Base-by-base conservation (phyloP, 2,113 vertebrate genomes). In the Phainopepla nitens region DNA sequence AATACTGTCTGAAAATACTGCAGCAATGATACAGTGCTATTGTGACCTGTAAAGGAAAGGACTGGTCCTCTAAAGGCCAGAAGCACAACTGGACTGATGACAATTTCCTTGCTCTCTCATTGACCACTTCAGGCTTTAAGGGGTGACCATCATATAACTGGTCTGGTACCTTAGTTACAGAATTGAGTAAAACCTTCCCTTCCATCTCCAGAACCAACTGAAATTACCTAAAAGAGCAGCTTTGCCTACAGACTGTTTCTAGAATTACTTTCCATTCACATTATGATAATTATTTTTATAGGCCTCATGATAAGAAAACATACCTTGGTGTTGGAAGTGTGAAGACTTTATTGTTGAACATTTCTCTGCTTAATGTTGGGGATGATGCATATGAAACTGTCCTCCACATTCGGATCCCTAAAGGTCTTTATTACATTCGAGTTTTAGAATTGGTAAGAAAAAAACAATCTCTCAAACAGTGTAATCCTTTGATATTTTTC, bases 321-420 rank as follows among this genome's bases (percentile, higher is more conserved):
- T 99, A 99, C 49, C 98, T 99, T 31, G 97, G 98, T n/a, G 97
- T 99, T 94, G 99, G 99, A 84, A 98, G 98, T 19, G 97, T 96
- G 82, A 98, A 98, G 96, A 99, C 97, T 10, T 87, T 99, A 70
- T 92, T 97, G 96, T 76, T 99, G 90, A 99, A 99, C 21, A 36
- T 99, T 51, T 98, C 97, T 4, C 78, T 99, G 45, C 90, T 97
- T 90, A 99, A 99, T 85, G 96, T 92, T 25, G 99, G 99, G 77
- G 99, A 99, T 25, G 98, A 99, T 35, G 99, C 99, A 1, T 99
- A 99, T 82, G 98, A 98, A 76, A 98, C 99, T 1, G 94, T 97
- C 41, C 97, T 99, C 61, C 98, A 96, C 22, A 88, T 99, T 83
- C 94, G 78, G 2, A 98, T 99, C 53, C 99, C 99, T 35, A 95